These are phyloP conservation scores for Cheilosia variabilis DNA, from an alignment of 2,888 invertebrate genomes.

Conservation along the genomic window DNA sequence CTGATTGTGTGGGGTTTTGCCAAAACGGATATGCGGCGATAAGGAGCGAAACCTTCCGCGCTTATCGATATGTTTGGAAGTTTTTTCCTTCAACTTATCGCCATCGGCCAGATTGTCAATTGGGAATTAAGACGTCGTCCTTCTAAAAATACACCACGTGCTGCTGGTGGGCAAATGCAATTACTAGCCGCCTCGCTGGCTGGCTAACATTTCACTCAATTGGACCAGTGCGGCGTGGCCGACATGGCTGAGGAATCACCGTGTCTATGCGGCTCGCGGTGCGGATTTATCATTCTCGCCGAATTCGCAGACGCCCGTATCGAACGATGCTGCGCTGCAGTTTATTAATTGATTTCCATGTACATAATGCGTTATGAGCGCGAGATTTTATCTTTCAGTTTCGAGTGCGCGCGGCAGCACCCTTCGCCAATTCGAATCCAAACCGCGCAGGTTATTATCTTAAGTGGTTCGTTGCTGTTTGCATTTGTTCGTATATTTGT, in stretches of 20 bases:
- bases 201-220: constrained; percentile 43
- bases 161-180: constrained; percentile 11
- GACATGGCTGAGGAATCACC: constrained; percentile 63
- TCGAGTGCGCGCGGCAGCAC: constrained; percentile 29
- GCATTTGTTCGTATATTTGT: constrained; percentile 15
- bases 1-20: constrained; percentile 56
- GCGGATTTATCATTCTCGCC: constrained; percentile 41
- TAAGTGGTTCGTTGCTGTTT: constrained; percentile 70
- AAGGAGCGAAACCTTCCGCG: constrained; percentile 2
- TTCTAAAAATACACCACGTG: constrained; percentile 42
- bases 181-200: constrained; percentile 55
- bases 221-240: constrained; percentile 36
- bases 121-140: constrained; percentile 18
- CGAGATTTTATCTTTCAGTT: constrained; percentile 17
- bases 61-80: background rate
- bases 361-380: constrained; percentile 41
- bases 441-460: constrained; percentile 68
- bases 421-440: constrained; percentile 25
- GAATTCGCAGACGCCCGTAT: constrained; percentile 44
- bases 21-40: constrained; percentile 61
- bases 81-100: constrained; percentile 17
- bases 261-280: constrained; percentile 50
- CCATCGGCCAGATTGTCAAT: constrained; percentile 3
- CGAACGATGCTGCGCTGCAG: constrained; percentile 26
- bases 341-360: constrained; percentile 70